A percentile compares a stretch with the other conserved stretches of the same genome.
These are phyloP conservation scores for Drosophila yakuba DNA, from an alignment of 1,140 invertebrate species.

Conservation along the genomic window DNA sequence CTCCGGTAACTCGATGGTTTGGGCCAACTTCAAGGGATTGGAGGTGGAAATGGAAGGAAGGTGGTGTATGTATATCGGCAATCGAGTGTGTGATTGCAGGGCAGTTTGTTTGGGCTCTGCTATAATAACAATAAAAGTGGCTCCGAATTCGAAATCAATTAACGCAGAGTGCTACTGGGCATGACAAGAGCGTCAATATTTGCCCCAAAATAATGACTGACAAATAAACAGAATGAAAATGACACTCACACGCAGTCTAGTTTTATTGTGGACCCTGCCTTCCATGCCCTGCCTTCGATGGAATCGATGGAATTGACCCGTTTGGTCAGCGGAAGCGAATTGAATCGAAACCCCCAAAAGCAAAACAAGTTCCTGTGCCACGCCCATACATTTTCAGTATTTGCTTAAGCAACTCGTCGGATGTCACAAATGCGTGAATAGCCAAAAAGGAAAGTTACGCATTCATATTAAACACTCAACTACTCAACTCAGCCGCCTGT, in stretches of 20 bases:
- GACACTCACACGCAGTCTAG: slow-evolving; percentile 40
- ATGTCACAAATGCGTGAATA: slow-evolving; percentile 65
- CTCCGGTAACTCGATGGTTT: slow-evolving; percentile 17
- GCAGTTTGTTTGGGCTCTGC: slow-evolving; percentile 45
- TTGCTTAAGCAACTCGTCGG: slow-evolving; percentile 58
- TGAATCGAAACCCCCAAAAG: not conserved
- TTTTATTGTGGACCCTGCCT: slow-evolving; percentile 1
- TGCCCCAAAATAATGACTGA: slow-evolving; percentile 77
- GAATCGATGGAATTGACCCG: slow-evolving; percentile 18
- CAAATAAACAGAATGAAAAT: slow-evolving; percentile 69
- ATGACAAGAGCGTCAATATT: slow-evolving; percentile 81
- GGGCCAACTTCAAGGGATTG: not conserved
- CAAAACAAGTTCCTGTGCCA: slow-evolving; percentile 25
- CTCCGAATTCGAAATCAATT: slow-evolving; percentile 79
- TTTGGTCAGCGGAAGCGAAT: slow-evolving; percentile 7
- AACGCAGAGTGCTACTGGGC: slow-evolving; percentile 79
- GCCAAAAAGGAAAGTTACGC: slow-evolving; percentile 53
- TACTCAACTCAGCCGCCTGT: not conserved
- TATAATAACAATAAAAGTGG: slow-evolving; percentile 81
- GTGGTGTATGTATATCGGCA: slow-evolving; percentile 1
- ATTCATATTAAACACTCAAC: slow-evolving; percentile 27
- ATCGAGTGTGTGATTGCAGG: slow-evolving; percentile 32
- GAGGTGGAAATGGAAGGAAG: not conserved
- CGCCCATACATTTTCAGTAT: slow-evolving; percentile 55
- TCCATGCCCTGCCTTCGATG: no score